Percentiles rank a stretch among this genome's conserved stretches.
Evolutionary conservation across 2,797 vertebrate species (phyloP).

Genomic region (Holocentrus rufus): DNA sequence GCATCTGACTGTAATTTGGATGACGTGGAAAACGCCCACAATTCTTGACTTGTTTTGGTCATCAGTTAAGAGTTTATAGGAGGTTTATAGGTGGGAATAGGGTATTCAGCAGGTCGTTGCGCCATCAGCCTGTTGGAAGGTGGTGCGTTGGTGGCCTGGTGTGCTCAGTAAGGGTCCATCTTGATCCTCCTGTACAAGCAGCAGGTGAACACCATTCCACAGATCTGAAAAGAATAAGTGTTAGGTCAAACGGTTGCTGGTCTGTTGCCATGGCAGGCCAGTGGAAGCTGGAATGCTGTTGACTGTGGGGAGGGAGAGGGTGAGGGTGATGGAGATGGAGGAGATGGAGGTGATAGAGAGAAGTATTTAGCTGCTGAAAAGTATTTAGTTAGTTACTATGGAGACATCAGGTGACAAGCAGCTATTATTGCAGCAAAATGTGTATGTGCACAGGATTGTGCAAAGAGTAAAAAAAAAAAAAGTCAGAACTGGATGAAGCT

Average conservation of each 20-base stretch:
- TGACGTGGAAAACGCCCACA: slow-evolving; percentile 6
- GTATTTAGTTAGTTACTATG: slow-evolving; percentile 66
- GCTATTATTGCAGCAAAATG: slow-evolving; percentile 44
- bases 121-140: slow-evolving; percentile 27
- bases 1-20: background rate
- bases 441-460: slow-evolving; percentile 28
- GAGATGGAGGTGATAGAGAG: slow-evolving; percentile 1
- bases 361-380: background rate
- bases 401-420: slow-evolving; percentile 57
- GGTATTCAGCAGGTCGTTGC: slow-evolving; percentile 28
- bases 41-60: background rate
- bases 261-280: slow-evolving; percentile 36
- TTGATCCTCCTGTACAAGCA: slow-evolving; percentile 85
- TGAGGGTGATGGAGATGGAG: slow-evolving; percentile 47
- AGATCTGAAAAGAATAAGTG: slow-evolving; percentile 82
- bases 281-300: slow-evolving; percentile 49
- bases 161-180: slow-evolving; percentile 80
- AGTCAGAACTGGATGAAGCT: slow-evolving; percentile 10
- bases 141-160: background rate
- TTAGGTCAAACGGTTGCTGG: slow-evolving; percentile 49
- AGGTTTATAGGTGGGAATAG: slow-evolving; percentile 23
- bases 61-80: slow-evolving; percentile 27
- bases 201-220: slow-evolving; percentile 87
- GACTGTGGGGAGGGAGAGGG: slow-evolving; percentile 33
- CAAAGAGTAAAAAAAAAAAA: slow-evolving; percentile 27